These are phyloP conservation scores for Yasuhikotakia modesta DNA, from an alignment of 2,797 vertebrate genomes.

Conservation along the genomic window DNA sequence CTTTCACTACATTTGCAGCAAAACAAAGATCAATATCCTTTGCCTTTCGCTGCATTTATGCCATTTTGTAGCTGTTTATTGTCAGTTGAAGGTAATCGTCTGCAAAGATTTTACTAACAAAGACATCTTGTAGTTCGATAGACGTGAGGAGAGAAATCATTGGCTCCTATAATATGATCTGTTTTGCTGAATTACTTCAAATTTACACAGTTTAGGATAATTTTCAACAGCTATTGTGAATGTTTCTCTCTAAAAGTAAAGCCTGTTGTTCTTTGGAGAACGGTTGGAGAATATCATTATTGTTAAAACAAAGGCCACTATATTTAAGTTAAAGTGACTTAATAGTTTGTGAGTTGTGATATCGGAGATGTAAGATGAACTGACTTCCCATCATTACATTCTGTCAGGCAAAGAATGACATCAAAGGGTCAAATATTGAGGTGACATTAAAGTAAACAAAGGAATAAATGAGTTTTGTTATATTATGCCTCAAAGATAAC, in stretches of 20 bases:
- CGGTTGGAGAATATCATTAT: background rate
- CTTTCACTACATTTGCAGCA: background rate
- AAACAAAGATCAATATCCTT: background rate
- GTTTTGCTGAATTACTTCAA: background rate
- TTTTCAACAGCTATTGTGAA: background rate
- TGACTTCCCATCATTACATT: no score
- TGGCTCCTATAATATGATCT: background rate
- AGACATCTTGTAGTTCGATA: slow-evolving; percentile 2
- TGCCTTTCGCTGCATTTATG: background rate
- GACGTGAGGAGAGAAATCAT: background rate
- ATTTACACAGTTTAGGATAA: background rate
- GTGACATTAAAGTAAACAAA: no score
- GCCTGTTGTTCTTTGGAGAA: no score
- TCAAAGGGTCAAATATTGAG: no score
- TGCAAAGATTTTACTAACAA: background rate
- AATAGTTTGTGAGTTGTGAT: background rate
- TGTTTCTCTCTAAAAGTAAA: background rate
- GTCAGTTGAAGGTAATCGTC: background rate
- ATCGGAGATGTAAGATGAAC: no score
- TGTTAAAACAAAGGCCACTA: background rate
- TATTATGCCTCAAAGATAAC: no score
- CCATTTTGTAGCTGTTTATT: background rate
- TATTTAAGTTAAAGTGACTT: background rate
- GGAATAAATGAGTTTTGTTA: no score
- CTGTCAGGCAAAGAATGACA: no score